A percentile compares a stretch with the other conserved stretches of the same genome.
These are phyloP conservation scores for Styela clava DNA, from an alignment of 23 tunicate genomes.

Conservation along the genomic window DNA sequence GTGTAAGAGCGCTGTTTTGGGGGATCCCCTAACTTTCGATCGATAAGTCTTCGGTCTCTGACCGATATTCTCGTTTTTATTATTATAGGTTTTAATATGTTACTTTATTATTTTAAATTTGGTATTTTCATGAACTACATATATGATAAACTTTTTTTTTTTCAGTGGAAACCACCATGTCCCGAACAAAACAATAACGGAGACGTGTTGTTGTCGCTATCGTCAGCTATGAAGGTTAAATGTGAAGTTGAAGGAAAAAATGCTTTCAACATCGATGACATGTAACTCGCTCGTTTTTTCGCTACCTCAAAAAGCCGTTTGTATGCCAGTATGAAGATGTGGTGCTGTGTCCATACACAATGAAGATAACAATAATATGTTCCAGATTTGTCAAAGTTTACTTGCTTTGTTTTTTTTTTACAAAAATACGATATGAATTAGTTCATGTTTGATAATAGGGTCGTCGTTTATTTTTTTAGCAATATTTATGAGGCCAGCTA, in stretches of 20 bases:
- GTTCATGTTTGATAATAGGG: too few relatives aligned
- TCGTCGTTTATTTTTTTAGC: too few relatives aligned
- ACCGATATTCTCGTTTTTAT: too few relatives aligned
- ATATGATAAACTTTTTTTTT: too few relatives aligned
- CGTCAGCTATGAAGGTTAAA: not conserved
- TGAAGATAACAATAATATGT: not conserved
- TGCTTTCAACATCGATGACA: not conserved
- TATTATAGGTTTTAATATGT: too few relatives aligned
- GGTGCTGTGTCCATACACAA: not conserved
- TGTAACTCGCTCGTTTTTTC: not conserved
- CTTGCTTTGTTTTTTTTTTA: not conserved
- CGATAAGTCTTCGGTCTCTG: too few relatives aligned
- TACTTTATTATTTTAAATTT: too few relatives aligned
- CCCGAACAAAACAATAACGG: not conserved
- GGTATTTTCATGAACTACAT: too few relatives aligned
- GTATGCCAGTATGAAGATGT: not conserved
- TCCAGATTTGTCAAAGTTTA: not conserved
- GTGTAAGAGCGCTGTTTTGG: too few relatives aligned
- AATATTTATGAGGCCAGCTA: too few relatives aligned
- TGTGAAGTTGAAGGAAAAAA: not conserved
- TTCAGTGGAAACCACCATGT: not conserved
- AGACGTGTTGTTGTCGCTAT: not conserved
- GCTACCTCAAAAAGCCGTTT: not conserved
- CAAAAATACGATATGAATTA: too few relatives aligned
- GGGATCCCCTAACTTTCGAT: too few relatives aligned